phyloP scores from a whole-genome alignment of 2,113 vertebrate genomes.

The Dendrocopos noguchii region DNA sequence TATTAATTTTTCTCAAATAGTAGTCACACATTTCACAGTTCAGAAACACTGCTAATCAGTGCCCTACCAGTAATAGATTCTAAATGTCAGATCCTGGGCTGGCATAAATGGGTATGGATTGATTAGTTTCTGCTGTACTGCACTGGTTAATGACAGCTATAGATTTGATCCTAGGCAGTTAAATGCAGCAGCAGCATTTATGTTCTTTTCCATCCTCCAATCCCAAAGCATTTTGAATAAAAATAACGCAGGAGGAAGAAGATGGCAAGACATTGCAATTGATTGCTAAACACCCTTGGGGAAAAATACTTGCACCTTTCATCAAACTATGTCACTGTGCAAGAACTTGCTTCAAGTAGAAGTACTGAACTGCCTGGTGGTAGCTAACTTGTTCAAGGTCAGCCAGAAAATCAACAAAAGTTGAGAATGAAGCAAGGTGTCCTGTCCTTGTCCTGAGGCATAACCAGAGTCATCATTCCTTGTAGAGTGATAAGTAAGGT shows the following conservation, averaged over 20 bases:
- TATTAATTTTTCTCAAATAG: conserved; percentile 15
- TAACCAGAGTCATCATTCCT: not conserved
- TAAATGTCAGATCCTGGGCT: conserved; percentile 24
- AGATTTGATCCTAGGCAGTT: conserved; percentile 9
- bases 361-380: not conserved
- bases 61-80: not conserved
- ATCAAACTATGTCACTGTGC: not conserved
- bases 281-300: not conserved
- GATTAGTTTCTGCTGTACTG: conserved; percentile 33
- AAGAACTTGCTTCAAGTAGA: not conserved
- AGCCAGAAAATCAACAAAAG: not conserved
- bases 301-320: not conserved
- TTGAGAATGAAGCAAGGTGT: not conserved
- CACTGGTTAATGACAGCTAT: conserved; percentile 14
- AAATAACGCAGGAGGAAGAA: not conserved
- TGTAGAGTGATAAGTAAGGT: not conserved
- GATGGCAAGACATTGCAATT: not conserved
- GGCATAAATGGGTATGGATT: not conserved
- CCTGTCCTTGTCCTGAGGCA: not conserved
- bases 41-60: conserved; percentile 35
- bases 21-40: conserved; percentile 14
- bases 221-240: not conserved
- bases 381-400: not conserved
- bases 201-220: not conserved
- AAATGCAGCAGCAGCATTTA: not conserved